These are phyloP conservation scores for Alaudala cheleensis DNA, from an alignment of 2,113 vertebrate genomes.

Conservation along the genomic window DNA sequence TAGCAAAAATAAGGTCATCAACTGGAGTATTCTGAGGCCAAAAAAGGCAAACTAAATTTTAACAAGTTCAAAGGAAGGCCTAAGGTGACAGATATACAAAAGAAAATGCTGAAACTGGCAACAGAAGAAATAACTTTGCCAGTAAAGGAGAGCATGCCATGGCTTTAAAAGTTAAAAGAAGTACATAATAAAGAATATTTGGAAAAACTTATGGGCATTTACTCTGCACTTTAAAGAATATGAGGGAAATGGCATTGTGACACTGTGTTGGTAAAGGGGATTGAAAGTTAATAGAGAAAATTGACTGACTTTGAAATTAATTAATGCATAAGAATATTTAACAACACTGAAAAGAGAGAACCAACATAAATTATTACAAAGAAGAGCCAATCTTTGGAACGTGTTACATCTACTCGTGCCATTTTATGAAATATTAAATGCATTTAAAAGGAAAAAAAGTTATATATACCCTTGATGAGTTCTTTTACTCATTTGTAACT, in stretches of 20 bases:
- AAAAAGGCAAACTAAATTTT: not conserved
- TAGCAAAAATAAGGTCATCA: not conserved
- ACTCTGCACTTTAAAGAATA: not conserved
- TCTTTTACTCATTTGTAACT: not conserved
- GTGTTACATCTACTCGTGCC: not conserved
- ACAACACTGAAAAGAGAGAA: not conserved
- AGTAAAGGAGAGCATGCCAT: not conserved
- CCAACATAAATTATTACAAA: not conserved
- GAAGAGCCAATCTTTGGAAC: not conserved
- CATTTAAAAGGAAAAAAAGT: not conserved
- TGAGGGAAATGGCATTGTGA: not conserved
- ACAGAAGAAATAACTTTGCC: not conserved
- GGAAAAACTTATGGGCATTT: not conserved
- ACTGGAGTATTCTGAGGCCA: not conserved
- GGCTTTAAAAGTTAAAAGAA: not conserved
- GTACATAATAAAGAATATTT: not conserved
- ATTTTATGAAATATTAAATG: not conserved
- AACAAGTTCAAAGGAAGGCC: not conserved
- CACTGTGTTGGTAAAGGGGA: not conserved
- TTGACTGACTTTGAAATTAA: not conserved
- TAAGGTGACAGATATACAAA: not conserved
- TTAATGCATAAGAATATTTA: not conserved
- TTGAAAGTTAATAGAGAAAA: not conserved
- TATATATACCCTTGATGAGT: not conserved
- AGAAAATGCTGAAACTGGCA: not conserved